phyloP scores from a whole-genome alignment of 2,797 vertebrate genomes.

The Meda fulgida region DNA sequence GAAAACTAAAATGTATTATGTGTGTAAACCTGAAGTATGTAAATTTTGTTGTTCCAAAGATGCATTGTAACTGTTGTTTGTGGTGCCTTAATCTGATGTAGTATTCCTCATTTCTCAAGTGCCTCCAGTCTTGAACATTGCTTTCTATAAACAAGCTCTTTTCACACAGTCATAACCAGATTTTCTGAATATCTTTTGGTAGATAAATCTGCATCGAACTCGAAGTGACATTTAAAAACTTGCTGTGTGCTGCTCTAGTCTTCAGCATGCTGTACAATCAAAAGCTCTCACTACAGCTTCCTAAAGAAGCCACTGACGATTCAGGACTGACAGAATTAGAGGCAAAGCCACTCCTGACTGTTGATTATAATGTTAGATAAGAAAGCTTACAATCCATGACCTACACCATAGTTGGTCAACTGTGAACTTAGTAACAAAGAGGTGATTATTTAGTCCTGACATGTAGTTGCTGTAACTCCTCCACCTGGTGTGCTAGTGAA shows the following conservation, averaged over 20 bases:
- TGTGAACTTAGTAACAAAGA: conserved; percentile 43
- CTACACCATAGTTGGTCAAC: conserved; percentile 35
- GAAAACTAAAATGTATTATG: conserved; percentile 11
- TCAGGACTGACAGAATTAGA: conserved; percentile 35
- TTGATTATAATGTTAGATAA: conserved; percentile 4
- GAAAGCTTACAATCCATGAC: conserved; percentile 21
- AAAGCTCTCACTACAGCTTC: background rate
- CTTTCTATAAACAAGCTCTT: background rate
- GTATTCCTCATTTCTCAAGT: conserved; percentile 86
- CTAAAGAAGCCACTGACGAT: conserved; percentile 39
- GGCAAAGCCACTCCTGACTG: conserved; percentile 38
- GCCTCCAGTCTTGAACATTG: conserved; percentile 71
- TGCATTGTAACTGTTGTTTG: conserved; percentile 67
- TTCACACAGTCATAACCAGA: background rate
- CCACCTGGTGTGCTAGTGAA: conserved; percentile 37
- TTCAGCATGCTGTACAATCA: background rate
- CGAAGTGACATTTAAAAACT: background rate
- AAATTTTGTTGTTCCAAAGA: conserved; percentile 66
- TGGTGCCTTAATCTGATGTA: conserved; percentile 79
- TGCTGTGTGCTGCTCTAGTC: background rate
- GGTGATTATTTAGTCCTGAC: conserved; percentile 47
- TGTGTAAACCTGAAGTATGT: conserved; percentile 45
- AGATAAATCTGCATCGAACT: background rate
- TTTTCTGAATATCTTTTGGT: background rate
- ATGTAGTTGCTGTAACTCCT: conserved; percentile 36